phyloP scores from a whole-genome alignment of 1,140 invertebrate species.

The Leguminivora glycinivorella region DNA sequence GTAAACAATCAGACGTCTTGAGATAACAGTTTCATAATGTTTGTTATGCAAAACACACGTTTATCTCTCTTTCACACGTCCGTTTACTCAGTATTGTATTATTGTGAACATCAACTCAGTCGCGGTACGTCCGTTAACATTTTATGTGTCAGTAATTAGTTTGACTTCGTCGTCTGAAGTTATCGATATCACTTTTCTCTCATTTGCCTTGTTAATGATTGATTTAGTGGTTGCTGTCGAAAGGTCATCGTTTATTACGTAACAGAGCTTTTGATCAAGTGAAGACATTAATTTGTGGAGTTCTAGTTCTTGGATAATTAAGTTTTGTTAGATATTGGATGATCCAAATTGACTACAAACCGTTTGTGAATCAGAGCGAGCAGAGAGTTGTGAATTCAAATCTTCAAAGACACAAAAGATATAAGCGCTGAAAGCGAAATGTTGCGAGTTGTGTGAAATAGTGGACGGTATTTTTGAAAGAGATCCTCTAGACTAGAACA shows the following conservation, averaged over 20 bases:
- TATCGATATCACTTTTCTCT: conserved; percentile 12
- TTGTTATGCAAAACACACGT: conserved; percentile 23
- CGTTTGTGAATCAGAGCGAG: too few species aligned
- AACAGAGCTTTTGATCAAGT: not conserved
- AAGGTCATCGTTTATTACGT: not conserved
- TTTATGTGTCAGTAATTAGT: not conserved
- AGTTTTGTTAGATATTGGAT: not conserved
- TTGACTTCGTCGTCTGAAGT: not conserved
- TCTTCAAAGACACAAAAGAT: not conserved
- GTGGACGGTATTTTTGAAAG: too few species aligned
- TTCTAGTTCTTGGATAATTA: not conserved
- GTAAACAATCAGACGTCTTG: conserved; percentile 17
- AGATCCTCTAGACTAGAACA: too few species aligned
- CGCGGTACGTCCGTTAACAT: not conserved
- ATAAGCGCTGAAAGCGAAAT: too few species aligned
- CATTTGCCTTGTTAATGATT: conserved; percentile 24
- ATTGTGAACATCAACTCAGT: conserved; percentile 9
- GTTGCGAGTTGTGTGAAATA: too few species aligned
- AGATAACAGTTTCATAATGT: conserved; percentile 24
- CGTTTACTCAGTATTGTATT: conserved; percentile 8
- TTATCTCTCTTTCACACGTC: conserved; percentile 19
- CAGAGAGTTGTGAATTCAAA: not conserved
- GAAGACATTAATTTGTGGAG: not conserved
- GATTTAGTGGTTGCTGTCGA: not conserved
- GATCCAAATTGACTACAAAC: not conserved